Conservation (phyloP, 2,797 vertebrate genomes). For the Neoniphon sammara region DNA sequence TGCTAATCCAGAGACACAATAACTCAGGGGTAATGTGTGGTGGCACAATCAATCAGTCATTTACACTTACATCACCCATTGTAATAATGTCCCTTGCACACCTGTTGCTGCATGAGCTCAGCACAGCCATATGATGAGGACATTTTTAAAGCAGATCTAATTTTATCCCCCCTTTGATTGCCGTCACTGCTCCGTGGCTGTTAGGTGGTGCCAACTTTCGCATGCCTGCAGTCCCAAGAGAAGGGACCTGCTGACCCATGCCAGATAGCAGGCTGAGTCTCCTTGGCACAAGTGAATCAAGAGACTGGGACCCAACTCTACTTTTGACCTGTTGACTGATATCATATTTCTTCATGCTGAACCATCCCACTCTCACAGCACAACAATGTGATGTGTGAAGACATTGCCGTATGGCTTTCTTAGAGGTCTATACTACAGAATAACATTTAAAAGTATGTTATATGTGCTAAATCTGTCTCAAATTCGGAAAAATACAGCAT, state of each 20-base stretch:
- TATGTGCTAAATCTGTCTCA: neutral
- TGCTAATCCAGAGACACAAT: conserved; percentile 25
- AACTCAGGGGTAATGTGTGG: conserved; percentile 33
- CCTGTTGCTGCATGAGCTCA: conserved; percentile 79
- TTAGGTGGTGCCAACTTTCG: conserved; percentile 68
- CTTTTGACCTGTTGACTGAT: conserved; percentile 1
- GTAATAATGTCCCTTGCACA: conserved; percentile 60
- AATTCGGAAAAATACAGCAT: neutral
- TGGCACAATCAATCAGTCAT: conserved; percentile 52
- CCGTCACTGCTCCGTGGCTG: conserved; percentile 55
- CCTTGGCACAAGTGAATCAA: conserved; percentile 39
- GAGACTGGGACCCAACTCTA: conserved; percentile 2
- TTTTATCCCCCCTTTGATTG: conserved; percentile 77
- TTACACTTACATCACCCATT: conserved; percentile 70
- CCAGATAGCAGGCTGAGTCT: conserved; percentile 23
- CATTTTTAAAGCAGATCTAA: conserved; percentile 75
- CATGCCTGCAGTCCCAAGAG: conserved; percentile 56
- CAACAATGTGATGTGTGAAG: neutral
- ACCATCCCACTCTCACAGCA: neutral
- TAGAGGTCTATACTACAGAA: neutral
- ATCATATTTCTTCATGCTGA: conserved; percentile 6
- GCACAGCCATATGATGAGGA: conserved; percentile 70
- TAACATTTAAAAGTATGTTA: neutral
- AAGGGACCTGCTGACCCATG: conserved; percentile 46
- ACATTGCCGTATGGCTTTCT: conserved; percentile 1